Evolutionary conservation across 1,140 invertebrate genomes (phyloP), one percentile per base, ranked within the genome.

Genomic region (Cardiocondyla obscurior): DNA sequence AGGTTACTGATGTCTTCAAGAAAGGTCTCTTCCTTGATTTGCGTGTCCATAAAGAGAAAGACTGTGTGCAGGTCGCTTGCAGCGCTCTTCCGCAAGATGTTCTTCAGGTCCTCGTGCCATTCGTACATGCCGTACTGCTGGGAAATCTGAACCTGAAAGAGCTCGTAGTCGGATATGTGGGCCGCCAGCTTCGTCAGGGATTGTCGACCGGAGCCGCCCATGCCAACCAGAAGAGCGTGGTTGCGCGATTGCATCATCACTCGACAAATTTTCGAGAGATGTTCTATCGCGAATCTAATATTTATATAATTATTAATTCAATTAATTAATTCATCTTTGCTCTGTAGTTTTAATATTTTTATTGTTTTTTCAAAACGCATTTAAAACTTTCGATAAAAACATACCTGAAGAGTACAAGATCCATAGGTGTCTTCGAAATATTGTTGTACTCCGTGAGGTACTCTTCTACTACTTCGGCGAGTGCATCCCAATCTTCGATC

Each of bases 381-480:
- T 58, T 51, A 60, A 19, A 1, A 22, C 7, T 49, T 57, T 36
- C 14, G 6, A 44, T n/a, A n/a, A 72, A 14, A 51, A 64, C 39
- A 60, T 93, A 97, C 97, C 96, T 97, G 93, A 99, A 99, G 46
- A 99, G 94, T 8, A 99, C 98, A 46, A 99, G 95, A 94, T 98
- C 98, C 98, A 99, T 99, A 0, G 98, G 98, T 90, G 99, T 99
- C 93, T 99, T 99, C 33, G 97, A 98, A 96, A 99, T 97, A 84
- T 98, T 98, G 93, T 99, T 99, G 90, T 97, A 99, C 90, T 99
- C 98, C 2, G 96, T 96, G 5, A 99, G 95, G 94, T 98, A 99
- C 1, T 96, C 96, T 87, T 99, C 98, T 0, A 98, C 97, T 0
- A 97, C 96, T 0, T 94, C 94, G 76, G 96, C 95, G 53, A 99